Evolutionary conservation across 2,888 invertebrate genomes (phyloP).

Genomic region (Heteropelma amictum): DNA sequence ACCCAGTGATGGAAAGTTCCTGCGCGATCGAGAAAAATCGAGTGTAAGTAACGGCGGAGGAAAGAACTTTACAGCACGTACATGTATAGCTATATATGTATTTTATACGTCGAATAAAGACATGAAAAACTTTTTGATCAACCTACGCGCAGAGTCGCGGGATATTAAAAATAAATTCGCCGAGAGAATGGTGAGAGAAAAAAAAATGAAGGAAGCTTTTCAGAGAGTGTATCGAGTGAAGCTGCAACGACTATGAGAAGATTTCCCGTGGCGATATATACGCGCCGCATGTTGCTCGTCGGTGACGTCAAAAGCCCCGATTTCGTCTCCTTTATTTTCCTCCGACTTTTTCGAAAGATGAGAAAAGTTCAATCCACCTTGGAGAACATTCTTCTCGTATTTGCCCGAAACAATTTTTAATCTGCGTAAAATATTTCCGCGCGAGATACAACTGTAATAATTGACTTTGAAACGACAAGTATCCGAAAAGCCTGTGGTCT

Average conservation of each 20-base stretch:
- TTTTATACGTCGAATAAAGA: neutral
- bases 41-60: conserved; percentile 6
- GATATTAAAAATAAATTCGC: neutral
- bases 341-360: too few relatives aligned
- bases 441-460: neutral
- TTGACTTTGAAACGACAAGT: neutral
- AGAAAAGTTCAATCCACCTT: too few relatives aligned
- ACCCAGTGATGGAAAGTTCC: conserved; percentile 54
- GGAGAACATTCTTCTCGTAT: too few relatives aligned
- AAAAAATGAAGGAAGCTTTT: conserved; percentile 33
- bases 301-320: neutral
- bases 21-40: conserved; percentile 46
- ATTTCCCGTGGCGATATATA: conserved; percentile 49
- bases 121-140: conserved; percentile 11
- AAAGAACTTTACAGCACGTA: neutral
- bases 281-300: neutral
- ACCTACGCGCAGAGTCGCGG: conserved; percentile 12
- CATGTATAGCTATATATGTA: neutral
- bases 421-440: neutral
- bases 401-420: neutral
- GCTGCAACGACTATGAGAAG: conserved; percentile 41
- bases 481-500: neutral
- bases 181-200: neutral
- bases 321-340: too few relatives aligned
- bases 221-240: conserved; percentile 47